Base-by-base conservation (phyloP, 2,113 vertebrate species). In the Lophura nycthemera region DNA sequence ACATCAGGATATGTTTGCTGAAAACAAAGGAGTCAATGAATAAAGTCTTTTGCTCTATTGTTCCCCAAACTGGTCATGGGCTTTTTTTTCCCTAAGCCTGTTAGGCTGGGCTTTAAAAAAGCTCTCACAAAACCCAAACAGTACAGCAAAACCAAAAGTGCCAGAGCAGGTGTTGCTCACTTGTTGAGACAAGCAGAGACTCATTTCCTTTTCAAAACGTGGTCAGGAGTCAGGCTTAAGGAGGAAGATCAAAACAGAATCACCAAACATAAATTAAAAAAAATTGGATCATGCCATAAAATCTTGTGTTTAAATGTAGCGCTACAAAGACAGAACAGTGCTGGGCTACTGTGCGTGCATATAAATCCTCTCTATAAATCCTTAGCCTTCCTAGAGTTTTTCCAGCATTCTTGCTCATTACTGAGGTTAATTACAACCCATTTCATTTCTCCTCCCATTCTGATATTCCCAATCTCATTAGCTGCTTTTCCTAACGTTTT, bases 151-250 rank as follows among this genome's bases (percentile, higher is more conserved):
- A 50, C 72, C 34, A 60, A 67, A 85, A 90, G 73, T 1, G 2
- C 45, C 1, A 3, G 47, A 92, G 93, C 91, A 95, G 91, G 93
- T 96, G 90, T 92, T 97, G 59, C 76, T 59, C 54, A 50, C 93
- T 94, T 95, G 96, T 96, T 90, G 84, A 79, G 80, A 88, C 94
- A 95, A 70, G 93, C 18, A 56, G 5, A 45, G 66, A 11, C 76
- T 95, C 0, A 13, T 93, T 96, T 95, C 91, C 91, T 94, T 89
- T 93, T 82, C 73, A 73, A 66, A 70, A 70, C 0, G 2, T 5
- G 10, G 70, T 73, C 94, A 92, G 83, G 94, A 94, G 74, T 78
- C 76, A 57, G 74, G 66, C 56, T 90, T 91, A 59, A 95, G 77
- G 76, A 93, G 66, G 70, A 90, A 75, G 79, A 86, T 80, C 59